Percentiles rank a stretch among this genome's conserved stretches.
Evolutionary conservation across 2,888 invertebrate genomes (phyloP).

Genomic region (Chymomyza caudatula): DNA sequence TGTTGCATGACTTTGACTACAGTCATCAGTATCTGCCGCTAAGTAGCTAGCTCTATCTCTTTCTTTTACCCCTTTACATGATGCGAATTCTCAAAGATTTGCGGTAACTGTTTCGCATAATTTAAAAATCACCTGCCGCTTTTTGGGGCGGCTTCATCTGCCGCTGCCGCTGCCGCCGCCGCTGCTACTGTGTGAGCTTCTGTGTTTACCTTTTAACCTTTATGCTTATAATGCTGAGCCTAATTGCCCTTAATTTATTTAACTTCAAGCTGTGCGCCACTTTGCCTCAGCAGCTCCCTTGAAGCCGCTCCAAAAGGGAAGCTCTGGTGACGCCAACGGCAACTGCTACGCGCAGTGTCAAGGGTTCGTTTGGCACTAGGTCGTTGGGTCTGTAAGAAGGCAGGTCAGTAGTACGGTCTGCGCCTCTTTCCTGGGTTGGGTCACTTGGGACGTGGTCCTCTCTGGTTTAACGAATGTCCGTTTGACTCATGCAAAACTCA

Average conservation of each 20-base stretch:
- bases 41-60: background rate
- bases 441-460: conserved; percentile 41
- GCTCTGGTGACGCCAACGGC: background rate
- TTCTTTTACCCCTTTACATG: background rate
- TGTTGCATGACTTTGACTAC: conserved; percentile 33
- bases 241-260: conserved; percentile 70
- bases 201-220: conserved; percentile 42
- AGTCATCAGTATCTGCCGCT: background rate
- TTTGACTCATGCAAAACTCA: conserved; percentile 2
- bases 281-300: background rate
- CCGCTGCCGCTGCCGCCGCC: too few species aligned
- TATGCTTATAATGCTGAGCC: conserved; percentile 62
- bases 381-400: conserved; percentile 37
- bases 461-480: conserved; percentile 43
- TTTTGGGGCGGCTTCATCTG: background rate
- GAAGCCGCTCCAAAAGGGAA: background rate
- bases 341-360: conserved; percentile 44
- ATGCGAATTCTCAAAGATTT: background rate
- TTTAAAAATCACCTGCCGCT: conserved; percentile 2
- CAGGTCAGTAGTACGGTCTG: conserved; percentile 13
- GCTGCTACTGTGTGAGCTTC: conserved; percentile 6
- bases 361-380: conserved; percentile 49
- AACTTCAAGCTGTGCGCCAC: conserved; percentile 66
- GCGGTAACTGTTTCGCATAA: background rate
- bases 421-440: conserved; percentile 28